phyloP scores from a whole-genome alignment of 1,140 invertebrate species.

The Paralvinella palmiformis region DNA sequence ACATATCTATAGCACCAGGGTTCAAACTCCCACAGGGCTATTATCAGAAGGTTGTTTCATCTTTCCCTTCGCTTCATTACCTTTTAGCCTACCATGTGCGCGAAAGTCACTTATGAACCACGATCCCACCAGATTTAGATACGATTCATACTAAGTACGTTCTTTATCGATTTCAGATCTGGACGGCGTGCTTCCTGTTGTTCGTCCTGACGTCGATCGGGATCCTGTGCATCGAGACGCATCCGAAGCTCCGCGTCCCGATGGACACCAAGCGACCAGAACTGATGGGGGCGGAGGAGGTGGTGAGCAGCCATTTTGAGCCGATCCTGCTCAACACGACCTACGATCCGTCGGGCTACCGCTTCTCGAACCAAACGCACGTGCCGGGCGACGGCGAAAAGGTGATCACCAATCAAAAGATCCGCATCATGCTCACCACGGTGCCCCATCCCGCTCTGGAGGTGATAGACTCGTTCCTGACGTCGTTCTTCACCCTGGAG shows the following conservation, averaged over 20 bases:
- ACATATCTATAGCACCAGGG: too few relatives aligned
- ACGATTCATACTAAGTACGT: too few relatives aligned
- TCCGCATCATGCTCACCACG: neutral
- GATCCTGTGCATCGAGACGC: constrained; percentile 10
- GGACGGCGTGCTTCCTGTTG: constrained; percentile 7
- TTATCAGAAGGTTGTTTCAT: too few relatives aligned
- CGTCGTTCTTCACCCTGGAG: constrained; percentile 44
- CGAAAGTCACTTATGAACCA: too few relatives aligned
- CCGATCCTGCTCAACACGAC: neutral
- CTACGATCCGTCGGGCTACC: neutral
- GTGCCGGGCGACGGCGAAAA: neutral
- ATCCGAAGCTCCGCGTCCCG: constrained; percentile 1
- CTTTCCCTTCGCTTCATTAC: too few relatives aligned
- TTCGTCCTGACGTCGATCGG: constrained; percentile 12
- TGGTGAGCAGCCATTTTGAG: neutral
- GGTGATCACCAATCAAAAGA: neutral
- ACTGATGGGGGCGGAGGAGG: neutral
- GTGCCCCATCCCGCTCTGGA: constrained; percentile 12
- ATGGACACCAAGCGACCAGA: neutral
- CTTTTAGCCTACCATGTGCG: too few relatives aligned
- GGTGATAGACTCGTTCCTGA: constrained; percentile 28
- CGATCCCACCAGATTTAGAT: too few relatives aligned
- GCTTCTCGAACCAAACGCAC: neutral
- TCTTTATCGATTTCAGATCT: neutral
- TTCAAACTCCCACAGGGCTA: too few relatives aligned